Evolutionary conservation across 2,888 invertebrate species (phyloP), one percentile per base, ranked within the genome.

Genomic region (Diaperis boleti): DNA sequence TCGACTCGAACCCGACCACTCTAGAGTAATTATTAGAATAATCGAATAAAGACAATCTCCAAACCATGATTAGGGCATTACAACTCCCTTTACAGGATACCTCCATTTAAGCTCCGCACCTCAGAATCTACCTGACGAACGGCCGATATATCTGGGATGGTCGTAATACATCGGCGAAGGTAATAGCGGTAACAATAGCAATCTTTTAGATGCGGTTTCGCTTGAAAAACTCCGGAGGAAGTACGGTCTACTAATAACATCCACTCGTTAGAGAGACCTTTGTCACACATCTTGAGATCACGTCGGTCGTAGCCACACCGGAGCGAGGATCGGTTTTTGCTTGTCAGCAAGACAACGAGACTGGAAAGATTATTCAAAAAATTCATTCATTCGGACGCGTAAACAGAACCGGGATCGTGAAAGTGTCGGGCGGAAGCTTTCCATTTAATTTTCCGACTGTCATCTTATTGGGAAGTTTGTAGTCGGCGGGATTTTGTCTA

Each of bases 171-270:
- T 44, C 29, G 44, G 15, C 18, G 26, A 41, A n/a, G 44, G 59
- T 44, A 59, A 59, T 59, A 49, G 22, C 42, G 31, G 35, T 45
- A 55, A 55, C 61, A 61, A 61, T 55, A 55, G 45, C 45, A 61
- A 61, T 59, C 49, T 45, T 47, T 61, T 39, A 59, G 55, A 64
- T 64, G 59, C 39, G 59, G 63, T 64, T 33, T 59, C 63, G 63
- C 63, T 64, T 64, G 44, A 59, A 41, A 59, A 54, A 52, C 45
- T n/a, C 52, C 47, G 20, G 17, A 57, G 61, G 61, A 59, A 57
- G 57, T 49, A 62, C 61, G 55, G 59, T 62, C 62, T 55, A 55
- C 59, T 65, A 59, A 62, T 37, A 59, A 52, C 55, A 54, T 54
- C 47, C 20, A 33, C 22, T 50, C 33, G 45, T 41, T 47, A 37